Conservation (phyloP, 2,113 vertebrate genomes). For the Lichenostomus cassidix region DNA sequence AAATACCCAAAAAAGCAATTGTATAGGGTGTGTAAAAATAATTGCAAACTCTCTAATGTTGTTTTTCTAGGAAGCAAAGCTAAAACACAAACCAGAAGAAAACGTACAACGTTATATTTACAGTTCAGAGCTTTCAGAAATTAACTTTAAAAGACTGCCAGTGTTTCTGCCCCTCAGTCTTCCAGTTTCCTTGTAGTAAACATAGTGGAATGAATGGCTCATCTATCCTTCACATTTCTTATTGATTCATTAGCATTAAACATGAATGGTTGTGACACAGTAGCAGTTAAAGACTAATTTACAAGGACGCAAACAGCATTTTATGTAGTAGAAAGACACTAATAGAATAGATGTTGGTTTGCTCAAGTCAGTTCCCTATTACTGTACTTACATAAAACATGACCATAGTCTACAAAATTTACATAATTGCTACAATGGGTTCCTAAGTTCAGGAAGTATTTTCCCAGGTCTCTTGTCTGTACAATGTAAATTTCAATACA, state of each 20-base stretch:
- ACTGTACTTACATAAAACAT: not conserved
- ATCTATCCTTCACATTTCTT: not conserved
- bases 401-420: not conserved
- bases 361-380: not conserved
- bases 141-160: not conserved
- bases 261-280: not conserved
- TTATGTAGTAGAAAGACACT: not conserved
- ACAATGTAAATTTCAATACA: not conserved
- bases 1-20: not conserved
- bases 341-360: not conserved
- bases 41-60: not conserved
- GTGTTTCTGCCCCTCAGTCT: not conserved
- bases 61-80: not conserved
- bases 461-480: not conserved
- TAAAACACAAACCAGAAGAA: not conserved
- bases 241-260: not conserved
- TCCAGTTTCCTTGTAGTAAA: not conserved
- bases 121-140: not conserved
- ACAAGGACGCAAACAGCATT: not conserved
- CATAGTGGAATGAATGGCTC: not conserved
- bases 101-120: not conserved
- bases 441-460: not conserved
- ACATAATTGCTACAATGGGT: not conserved
- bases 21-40: not conserved
- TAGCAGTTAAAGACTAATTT: not conserved